These are phyloP conservation scores for Trematomus bernacchii DNA, from an alignment of 2,797 vertebrate species.

Conservation along the genomic window DNA sequence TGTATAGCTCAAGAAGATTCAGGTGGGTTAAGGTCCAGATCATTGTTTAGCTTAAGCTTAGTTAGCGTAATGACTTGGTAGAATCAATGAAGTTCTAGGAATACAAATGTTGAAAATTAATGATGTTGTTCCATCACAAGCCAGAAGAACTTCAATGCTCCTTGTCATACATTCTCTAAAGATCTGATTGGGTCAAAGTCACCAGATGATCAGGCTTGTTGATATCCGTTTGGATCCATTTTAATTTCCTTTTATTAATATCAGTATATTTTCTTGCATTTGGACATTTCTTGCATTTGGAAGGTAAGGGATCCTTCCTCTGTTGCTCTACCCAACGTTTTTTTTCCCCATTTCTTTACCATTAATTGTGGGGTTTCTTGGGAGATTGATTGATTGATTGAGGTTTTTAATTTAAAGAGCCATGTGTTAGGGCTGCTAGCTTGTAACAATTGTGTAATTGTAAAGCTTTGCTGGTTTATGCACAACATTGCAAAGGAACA, in stretches of 20 bases:
- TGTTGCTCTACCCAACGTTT: no score
- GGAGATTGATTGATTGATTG: no score
- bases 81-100: background rate
- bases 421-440: background rate
- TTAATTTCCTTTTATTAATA: no score
- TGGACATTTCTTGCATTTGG: no score
- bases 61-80: background rate
- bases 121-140: background rate
- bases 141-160: background rate
- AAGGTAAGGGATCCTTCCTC: no score
- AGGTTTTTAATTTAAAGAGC: constrained; percentile 1
- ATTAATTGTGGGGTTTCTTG: no score
- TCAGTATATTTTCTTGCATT: no score
- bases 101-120: background rate
- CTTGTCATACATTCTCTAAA: background rate
- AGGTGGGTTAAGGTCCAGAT: background rate
- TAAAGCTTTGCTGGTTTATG: background rate
- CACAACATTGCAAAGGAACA: background rate
- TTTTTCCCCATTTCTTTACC: no score
- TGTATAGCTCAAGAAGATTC: constrained; percentile 22
- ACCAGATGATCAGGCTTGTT: no score
- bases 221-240: no score
- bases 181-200: background rate
- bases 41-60: background rate
- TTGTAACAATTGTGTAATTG: background rate